A percentile compares a stretch with the other conserved stretches of the same genome.
Evolutionary conservation across 92 coral and sea anemone genomes (phyloP).

Genomic region (Phenganax subtilis): DNA sequence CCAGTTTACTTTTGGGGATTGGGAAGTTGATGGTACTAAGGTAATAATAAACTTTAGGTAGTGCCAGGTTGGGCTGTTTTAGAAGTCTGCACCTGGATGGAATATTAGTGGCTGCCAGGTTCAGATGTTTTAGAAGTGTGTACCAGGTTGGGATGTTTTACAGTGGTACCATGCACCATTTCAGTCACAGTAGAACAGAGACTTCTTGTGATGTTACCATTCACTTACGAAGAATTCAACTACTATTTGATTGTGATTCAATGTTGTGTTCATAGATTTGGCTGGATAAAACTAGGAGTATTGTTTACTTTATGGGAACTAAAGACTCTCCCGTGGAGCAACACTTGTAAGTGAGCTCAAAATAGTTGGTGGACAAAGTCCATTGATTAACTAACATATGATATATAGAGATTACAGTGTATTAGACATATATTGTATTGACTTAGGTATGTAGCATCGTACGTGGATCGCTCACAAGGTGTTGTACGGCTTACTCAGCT

Average conservation of each 20-base stretch:
- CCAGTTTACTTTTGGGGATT: slow-evolving; percentile 91
- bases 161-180: no score
- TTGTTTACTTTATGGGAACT: slow-evolving; percentile 89
- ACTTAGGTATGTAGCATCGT: slow-evolving; percentile 82
- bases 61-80: not conserved
- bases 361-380: not conserved
- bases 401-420: not conserved
- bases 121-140: no score
- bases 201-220: not conserved
- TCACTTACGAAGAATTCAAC: not conserved
- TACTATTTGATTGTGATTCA: not conserved
- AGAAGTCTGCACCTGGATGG: no score
- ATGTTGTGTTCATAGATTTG: slow-evolving; percentile 58
- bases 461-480: slow-evolving; percentile 49
- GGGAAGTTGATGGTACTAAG: slow-evolving; percentile 93
- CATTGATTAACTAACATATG: not conserved
- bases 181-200: not conserved
- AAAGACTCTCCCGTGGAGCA: slow-evolving; percentile 91
- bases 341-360: slow-evolving; percentile 68
- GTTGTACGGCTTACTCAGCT: slow-evolving; percentile 64
- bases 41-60: slow-evolving; percentile 43
- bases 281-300: slow-evolving; percentile 75
- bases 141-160: no score
- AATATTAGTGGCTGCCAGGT: no score
- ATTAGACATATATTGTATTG: not conserved